Evolutionary conservation across 2,113 vertebrate genomes (phyloP).

Genomic region (Ictalurus furcatus): DNA sequence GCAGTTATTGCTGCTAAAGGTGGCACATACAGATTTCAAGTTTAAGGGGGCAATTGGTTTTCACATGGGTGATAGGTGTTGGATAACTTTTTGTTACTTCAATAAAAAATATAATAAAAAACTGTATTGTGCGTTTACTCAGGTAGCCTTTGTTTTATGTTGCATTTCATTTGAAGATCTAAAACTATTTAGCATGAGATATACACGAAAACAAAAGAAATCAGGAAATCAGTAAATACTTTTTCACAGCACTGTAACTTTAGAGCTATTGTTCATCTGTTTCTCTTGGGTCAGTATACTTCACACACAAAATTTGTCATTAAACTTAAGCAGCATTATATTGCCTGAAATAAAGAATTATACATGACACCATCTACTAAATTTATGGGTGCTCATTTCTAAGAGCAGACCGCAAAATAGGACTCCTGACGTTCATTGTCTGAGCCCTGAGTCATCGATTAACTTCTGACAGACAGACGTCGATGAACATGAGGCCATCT

Average conservation of each 20-base stretch:
- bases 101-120: too few relatives aligned
- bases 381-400: background rate
- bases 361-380: background rate
- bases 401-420: background rate
- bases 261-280: background rate
- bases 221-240: too few relatives aligned
- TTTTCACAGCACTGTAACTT: background rate
- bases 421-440: slow-evolving; percentile 6
- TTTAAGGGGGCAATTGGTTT: too few relatives aligned
- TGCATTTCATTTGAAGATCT: too few relatives aligned
- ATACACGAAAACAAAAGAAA: too few relatives aligned
- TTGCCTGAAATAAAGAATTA: background rate
- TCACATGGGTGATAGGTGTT: too few relatives aligned
- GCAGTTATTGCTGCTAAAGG: too few relatives aligned
- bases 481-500: background rate
- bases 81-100: too few relatives aligned
- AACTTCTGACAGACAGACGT: background rate
- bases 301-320: background rate
- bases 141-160: too few relatives aligned
- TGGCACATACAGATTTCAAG: too few relatives aligned
- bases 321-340: background rate
- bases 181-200: too few relatives aligned
- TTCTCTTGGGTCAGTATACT: background rate
- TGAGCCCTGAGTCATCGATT: slow-evolving; percentile 8
- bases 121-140: too few relatives aligned